Conservation (phyloP, 30 jellyfish, hydroid and myxozoan species). For the Turritopsis rubra region DNA sequence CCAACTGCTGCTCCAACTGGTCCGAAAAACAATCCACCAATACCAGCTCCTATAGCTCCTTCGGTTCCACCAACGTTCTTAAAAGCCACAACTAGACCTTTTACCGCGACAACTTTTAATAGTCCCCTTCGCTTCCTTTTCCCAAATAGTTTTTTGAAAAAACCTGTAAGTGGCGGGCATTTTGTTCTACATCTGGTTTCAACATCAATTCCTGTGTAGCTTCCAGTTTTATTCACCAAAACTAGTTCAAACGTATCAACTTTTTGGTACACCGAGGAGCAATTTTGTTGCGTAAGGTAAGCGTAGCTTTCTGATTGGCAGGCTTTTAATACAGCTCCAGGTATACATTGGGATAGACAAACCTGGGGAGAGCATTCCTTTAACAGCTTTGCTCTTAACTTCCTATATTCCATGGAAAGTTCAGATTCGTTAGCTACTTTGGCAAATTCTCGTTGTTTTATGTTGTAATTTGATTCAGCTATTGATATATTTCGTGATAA, state of each 20-base stretch:
- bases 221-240: conserved; percentile 6
- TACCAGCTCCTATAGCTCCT: conserved; percentile 43
- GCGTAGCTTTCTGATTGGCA: conserved; percentile 37
- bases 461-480: neutral
- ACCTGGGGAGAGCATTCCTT: conserved; percentile 46
- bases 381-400: neutral
- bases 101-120: neutral
- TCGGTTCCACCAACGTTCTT: conserved; percentile 37
- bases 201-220: conserved; percentile 13
- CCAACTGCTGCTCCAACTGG: conserved; percentile 48
- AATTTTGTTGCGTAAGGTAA: conserved; percentile 13
- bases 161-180: conserved; percentile 69
- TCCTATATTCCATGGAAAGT: neutral
- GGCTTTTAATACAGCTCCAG: conserved; percentile 35
- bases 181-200: conserved; percentile 25
- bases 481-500: neutral
- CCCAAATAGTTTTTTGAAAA: conserved; percentile 44
- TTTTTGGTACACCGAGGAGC: conserved; percentile 27
- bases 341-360: conserved; percentile 43
- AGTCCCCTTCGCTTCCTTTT: conserved; percentile 43
- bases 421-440: neutral
- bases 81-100: conserved; percentile 23
- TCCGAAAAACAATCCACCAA: conserved; percentile 45
- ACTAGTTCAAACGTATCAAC: conserved; percentile 13
- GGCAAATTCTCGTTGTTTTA: neutral